Percentiles rank a stretch among this genome's conserved stretches.
Evolutionary conservation across 2,797 vertebrate species (phyloP).

Genomic region (Enteromius radiatus): DNA sequence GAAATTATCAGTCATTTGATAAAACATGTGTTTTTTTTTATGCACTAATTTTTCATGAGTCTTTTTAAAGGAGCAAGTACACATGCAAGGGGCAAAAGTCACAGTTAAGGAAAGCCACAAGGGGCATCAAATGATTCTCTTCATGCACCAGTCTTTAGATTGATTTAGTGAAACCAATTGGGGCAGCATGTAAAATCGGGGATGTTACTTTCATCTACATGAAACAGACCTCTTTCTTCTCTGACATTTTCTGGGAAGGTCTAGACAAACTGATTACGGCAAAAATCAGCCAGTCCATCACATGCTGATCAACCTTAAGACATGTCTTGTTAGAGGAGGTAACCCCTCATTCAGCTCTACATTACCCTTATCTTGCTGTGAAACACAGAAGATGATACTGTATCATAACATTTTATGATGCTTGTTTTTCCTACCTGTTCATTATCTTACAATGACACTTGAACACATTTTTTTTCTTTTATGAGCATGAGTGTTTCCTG

Average conservation of each 20-base stretch:
- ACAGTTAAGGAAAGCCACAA: slow-evolving; percentile 58
- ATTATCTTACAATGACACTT: neutral
- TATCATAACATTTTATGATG: neutral
- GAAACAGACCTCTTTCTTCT: slow-evolving; percentile 74
- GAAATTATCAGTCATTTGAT: neutral
- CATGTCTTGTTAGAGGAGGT: slow-evolving; percentile 60
- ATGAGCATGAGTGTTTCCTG: neutral
- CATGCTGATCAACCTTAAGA: slow-evolving; percentile 67
- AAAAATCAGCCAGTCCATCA: slow-evolving; percentile 70
- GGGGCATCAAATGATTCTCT: slow-evolving; percentile 62
- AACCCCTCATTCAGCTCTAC: slow-evolving; percentile 13
- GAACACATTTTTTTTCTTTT: neutral
- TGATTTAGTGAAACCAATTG: slow-evolving; percentile 80
- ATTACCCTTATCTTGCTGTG: neutral
- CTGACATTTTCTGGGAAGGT: slow-evolving; percentile 68
- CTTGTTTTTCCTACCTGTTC: neutral
- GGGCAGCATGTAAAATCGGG: slow-evolving; percentile 68
- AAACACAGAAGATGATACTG: neutral
- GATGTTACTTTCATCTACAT: slow-evolving; percentile 72
- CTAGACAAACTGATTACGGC: slow-evolving; percentile 72
- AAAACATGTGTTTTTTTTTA: neutral
- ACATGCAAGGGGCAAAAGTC: slow-evolving; percentile 40
- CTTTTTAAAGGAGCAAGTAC: slow-evolving; percentile 16
- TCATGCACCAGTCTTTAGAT: slow-evolving; percentile 70
- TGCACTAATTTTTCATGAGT: neutral